Conservation (phyloP, 64 coral and sea anemone genomes). For the Hydrozoanthus tunicans region DNA sequence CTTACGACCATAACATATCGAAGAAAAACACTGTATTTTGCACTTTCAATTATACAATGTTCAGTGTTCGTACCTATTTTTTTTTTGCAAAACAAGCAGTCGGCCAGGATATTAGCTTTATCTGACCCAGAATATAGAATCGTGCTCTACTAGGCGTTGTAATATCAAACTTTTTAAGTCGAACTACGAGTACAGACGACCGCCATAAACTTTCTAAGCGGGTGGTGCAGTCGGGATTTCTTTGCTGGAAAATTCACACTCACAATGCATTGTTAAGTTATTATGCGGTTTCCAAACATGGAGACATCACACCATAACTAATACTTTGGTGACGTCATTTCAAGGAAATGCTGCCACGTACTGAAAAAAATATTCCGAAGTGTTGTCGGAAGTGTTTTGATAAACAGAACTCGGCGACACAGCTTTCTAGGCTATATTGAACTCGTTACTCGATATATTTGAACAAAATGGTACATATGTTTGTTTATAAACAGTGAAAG, state of each 20-base stretch:
- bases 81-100: too few species aligned
- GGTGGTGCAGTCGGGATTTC: not conserved
- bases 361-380: not conserved
- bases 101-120: too few species aligned
- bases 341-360: not conserved
- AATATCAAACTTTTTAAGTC: not conserved
- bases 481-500: constrained; percentile 40
- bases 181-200: not conserved
- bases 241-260: not conserved
- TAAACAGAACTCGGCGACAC: not conserved
- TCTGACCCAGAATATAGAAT: too few species aligned
- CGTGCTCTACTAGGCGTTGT: not conserved
- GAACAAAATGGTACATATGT: not conserved
- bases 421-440: not conserved
- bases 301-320: not conserved
- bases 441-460: not conserved
- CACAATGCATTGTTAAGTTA: not conserved
- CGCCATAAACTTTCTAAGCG: not conserved
- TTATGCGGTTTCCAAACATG: not conserved
- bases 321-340: not conserved
- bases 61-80: too few species aligned
- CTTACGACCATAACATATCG: too few species aligned
- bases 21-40: too few species aligned
- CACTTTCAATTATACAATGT: too few species aligned
- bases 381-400: not conserved